Conservation (phyloP, 37 sponge, comb jelly and placozoan genomes). For the Spongilla lacustris region DNA sequence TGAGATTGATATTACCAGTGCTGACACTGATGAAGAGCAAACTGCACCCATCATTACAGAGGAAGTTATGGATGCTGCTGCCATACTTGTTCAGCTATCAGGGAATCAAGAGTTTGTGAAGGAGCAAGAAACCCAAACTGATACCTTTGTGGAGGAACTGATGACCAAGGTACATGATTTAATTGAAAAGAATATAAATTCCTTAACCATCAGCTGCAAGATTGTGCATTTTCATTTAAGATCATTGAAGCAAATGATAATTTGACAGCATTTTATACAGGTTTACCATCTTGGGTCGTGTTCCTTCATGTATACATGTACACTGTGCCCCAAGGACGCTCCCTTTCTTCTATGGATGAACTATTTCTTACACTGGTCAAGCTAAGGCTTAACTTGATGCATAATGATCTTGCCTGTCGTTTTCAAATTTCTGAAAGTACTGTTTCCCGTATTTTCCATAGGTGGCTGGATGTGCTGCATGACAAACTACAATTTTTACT, state of each 20-base stretch:
- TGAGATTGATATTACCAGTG: too few species aligned
- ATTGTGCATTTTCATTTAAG: too few species aligned
- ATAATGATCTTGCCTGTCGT: slow-evolving; percentile 12
- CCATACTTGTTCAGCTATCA: too few species aligned
- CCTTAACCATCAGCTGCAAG: too few species aligned
- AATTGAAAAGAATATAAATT: too few species aligned
- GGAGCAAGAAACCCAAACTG: too few species aligned
- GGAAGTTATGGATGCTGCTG: too few species aligned
- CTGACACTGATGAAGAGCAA: too few species aligned
- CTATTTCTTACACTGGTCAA: slow-evolving; percentile 5
- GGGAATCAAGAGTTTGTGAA: too few species aligned
- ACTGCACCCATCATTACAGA: too few species aligned
- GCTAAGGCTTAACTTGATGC: background rate
- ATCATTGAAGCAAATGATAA: background rate
- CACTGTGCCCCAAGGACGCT: background rate
- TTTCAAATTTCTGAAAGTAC: background rate
- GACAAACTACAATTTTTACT: background rate
- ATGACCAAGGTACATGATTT: too few species aligned
- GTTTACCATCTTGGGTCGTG: slow-evolving; percentile 5
- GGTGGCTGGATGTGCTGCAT: slow-evolving; percentile 3
- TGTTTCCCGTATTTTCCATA: slow-evolving; percentile 5
- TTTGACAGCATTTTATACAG: slow-evolving; percentile 7
- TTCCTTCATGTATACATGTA: background rate
- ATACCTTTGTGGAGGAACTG: too few species aligned
- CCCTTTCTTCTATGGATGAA: background rate